Conservation (phyloP, 37 sponge, comb jelly and placozoan genomes). For the Spongilla lacustris region DNA sequence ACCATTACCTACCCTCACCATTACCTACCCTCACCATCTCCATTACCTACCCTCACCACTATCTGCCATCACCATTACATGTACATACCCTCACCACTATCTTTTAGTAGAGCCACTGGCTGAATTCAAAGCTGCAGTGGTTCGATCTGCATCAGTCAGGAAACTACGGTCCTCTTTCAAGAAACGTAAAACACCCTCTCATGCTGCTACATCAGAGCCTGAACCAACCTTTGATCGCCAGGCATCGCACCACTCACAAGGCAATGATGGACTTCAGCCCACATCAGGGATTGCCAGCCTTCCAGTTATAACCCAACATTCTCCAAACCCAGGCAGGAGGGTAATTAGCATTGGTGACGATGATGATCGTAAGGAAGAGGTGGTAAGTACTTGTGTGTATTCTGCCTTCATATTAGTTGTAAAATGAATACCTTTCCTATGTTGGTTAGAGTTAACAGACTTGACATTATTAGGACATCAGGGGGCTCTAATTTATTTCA, state of each 20-base stretch:
- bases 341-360: neutral
- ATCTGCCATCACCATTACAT: too few relatives aligned
- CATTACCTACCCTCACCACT: too few relatives aligned
- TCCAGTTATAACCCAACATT: slow-evolving; percentile 49
- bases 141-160: slow-evolving; percentile 16
- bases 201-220: too few relatives aligned
- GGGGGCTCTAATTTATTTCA: too few relatives aligned
- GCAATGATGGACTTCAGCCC: neutral
- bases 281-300: neutral
- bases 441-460: too few relatives aligned
- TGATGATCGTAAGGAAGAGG: neutral
- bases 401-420: too few relatives aligned
- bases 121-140: slow-evolving; percentile 65
- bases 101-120: slow-evolving; percentile 46
- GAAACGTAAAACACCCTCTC: neutral
- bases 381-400: too few relatives aligned
- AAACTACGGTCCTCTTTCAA: neutral
- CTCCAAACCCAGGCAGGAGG: slow-evolving; percentile 23
- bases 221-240: slow-evolving; percentile 4
- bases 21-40: too few relatives aligned
- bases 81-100: neutral
- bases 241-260: slow-evolving; percentile 8
- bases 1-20: too few relatives aligned
- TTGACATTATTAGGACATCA: too few relatives aligned
- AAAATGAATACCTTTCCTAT: too few relatives aligned